Base-by-base conservation (phyloP, 2,113 vertebrate genomes). In the western clawed frog (Xenopus tropicalis) region DNA sequence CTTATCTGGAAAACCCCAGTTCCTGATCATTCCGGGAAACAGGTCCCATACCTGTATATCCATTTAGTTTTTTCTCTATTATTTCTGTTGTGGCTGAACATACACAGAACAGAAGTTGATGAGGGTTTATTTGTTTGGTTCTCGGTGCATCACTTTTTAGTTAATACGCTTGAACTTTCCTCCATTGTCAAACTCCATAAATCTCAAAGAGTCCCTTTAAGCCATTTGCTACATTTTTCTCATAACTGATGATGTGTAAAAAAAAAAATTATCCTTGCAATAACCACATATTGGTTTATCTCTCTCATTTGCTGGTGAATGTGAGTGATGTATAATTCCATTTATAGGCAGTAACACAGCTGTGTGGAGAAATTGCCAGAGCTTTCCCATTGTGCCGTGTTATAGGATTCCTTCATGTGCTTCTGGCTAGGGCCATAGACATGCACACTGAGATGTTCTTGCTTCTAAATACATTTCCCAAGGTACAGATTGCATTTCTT, bases 291-390 rank as follows among this genome's bases (percentile, higher is more conserved):
- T 42, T 42, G 62, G 25, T 64, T 64, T 64, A 64, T 64, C 25
- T 64, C 43, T 64, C 62, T 42, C 25, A 64, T 64, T 64, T 43
- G 43, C 16, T 37, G 29, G 19, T 44, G 62, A 29, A 64, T 43
- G 29, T 64, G 37, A 43, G 62, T 29, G 29, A 42, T 64, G 29
- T 43, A 64, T 43, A 62, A 19, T 29, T 24, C 62, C 62, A 62
- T 64, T 64, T 44, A 64, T 43, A 42, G 62, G 25, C 62, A 43
- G 62, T 64, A 43, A 64, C 62, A 64, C 62, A 64, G 62, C 62
- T 64, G 62, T 64, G 62, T 19, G 21, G 21, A 64, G 25, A 64
- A 43, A 42, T 64, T 43, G 25, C 37, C 62, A 64, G 16, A 4
- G 43, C 11, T 44, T 64, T 64, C 62, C 62, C 13, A 20, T 64